phyloP scores from a whole-genome alignment of 2,797 vertebrate species.

The Scyliorhinus canicula region DNA sequence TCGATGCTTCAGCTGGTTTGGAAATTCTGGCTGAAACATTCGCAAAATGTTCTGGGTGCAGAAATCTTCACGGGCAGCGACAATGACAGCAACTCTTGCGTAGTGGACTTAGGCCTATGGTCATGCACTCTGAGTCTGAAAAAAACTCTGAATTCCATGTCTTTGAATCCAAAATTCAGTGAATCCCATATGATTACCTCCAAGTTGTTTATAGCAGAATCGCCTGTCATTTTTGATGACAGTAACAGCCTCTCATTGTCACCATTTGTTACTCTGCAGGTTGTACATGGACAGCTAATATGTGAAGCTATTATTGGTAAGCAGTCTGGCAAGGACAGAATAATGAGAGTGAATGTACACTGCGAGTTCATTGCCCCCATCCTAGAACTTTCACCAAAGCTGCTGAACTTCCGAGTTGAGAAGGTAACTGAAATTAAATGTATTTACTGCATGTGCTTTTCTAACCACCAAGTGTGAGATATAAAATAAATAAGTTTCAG shows the following conservation, averaged over 20 bases:
- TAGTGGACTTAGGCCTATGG: not conserved
- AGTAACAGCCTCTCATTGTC: not conserved
- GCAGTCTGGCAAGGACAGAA: constrained; percentile 49
- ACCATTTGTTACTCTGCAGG: constrained; percentile 51
- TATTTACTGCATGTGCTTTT: not conserved
- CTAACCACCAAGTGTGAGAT: not conserved
- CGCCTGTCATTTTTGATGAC: not conserved
- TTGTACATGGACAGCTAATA: constrained; percentile 65
- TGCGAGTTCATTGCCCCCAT: constrained; percentile 71
- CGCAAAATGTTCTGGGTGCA: not conserved
- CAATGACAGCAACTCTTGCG: not conserved
- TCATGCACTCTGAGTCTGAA: not conserved
- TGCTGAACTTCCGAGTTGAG: constrained; percentile 65
- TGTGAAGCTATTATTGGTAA: constrained; percentile 64
- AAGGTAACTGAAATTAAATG: constrained; percentile 60
- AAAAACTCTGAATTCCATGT: not conserved
- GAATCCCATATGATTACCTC: not conserved
- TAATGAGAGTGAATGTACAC: constrained; percentile 65
- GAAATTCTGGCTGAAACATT: not conserved
- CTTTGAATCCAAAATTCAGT: not conserved
- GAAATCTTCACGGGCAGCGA: too few species aligned
- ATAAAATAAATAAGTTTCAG: not conserved
- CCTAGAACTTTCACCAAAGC: constrained; percentile 62
- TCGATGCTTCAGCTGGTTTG: too few species aligned
- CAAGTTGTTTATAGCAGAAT: not conserved